phyloP scores from a whole-genome alignment of 2,113 vertebrate genomes.

The Solea senegalensis region DNA sequence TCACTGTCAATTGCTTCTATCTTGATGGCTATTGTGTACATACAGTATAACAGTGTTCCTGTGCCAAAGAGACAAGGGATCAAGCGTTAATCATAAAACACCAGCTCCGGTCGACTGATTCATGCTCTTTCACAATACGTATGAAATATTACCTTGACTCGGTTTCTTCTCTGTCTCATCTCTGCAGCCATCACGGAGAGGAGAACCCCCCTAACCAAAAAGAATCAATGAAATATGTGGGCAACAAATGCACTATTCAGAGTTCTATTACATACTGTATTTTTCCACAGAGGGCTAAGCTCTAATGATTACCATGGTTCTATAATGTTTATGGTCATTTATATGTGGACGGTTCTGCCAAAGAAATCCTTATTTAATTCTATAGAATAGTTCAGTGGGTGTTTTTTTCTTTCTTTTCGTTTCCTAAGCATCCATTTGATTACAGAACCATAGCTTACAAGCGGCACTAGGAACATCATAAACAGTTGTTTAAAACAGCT shows the following conservation, averaged over 20 bases:
- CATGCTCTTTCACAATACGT: background rate
- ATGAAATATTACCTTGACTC: background rate
- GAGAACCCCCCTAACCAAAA: background rate
- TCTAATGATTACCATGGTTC: constrained; percentile 60
- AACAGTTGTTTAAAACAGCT: constrained; percentile 47
- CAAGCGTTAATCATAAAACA: background rate
- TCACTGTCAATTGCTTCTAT: background rate
- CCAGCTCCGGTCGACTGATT: constrained; percentile 2
- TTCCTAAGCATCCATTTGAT: constrained; percentile 32
- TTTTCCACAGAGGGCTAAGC: constrained; percentile 47
- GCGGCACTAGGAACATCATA: constrained; percentile 49
- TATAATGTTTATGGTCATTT: constrained; percentile 58
- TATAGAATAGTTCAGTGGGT: constrained; percentile 27
- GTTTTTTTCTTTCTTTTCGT: background rate
- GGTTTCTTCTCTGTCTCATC: background rate
- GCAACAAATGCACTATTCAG: constrained; percentile 36
- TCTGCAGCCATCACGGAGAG: constrained; percentile 5
- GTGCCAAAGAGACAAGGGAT: background rate
- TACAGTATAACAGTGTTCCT: background rate
- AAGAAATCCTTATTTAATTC: constrained; percentile 50
- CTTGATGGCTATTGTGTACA: background rate
- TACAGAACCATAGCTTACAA: constrained; percentile 38
- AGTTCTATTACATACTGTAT: constrained; percentile 24
- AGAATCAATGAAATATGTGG: constrained; percentile 46
- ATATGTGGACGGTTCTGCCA: constrained; percentile 39